Base-by-base conservation (phyloP, 2,797 vertebrate genomes). In the Premnoplex brunnescens region DNA sequence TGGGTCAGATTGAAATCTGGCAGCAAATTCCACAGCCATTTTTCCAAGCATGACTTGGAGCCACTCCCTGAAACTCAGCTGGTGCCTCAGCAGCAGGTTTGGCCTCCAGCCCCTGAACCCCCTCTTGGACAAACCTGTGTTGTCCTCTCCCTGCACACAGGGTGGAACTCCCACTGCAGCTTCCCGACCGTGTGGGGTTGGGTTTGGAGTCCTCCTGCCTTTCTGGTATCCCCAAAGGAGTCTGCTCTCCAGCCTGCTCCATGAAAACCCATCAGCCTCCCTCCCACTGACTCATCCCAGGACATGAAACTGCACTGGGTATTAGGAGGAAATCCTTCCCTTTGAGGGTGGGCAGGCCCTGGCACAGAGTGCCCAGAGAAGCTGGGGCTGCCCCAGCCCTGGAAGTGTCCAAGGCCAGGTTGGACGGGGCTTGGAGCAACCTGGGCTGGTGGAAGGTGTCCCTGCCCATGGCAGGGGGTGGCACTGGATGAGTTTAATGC, bases 201-300 rank as follows among this genome's bases (percentile, higher is more conserved):
- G 16, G 6, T 54, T 58, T 3, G 12, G 39, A 68, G 80, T 7
- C 71, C 17, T 77, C 28, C 67, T 59, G 68, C 32, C 3, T 37
- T 43, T 8, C 21, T 3, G 27, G 52, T 15, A 48, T 17, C 6
- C 6, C 9, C 14, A 10, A 3, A 3, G 37, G 41, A 48, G 34
- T 62, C 30, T 26, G 37, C 14, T 23, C 17, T 14, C 56, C 28
- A 6, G 7, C 1, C 0, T 20, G 15, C 13, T 12, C 12, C 7
- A 19, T 21, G 48, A 37, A 46, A 14, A 17, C 11, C 22, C 56
- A 19, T 5, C 37, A 60, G 39, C 58, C 23, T 51, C 56, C 28
- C 18, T 73, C 49, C 54, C 51, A 7, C 22, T 10, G 37, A 8
- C 28, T 39, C 67, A 18, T 20, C 20, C 77, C 85, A 39, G 43